Base-by-base conservation (phyloP, 1,140 invertebrate genomes). In the Microplitis mediator region DNA sequence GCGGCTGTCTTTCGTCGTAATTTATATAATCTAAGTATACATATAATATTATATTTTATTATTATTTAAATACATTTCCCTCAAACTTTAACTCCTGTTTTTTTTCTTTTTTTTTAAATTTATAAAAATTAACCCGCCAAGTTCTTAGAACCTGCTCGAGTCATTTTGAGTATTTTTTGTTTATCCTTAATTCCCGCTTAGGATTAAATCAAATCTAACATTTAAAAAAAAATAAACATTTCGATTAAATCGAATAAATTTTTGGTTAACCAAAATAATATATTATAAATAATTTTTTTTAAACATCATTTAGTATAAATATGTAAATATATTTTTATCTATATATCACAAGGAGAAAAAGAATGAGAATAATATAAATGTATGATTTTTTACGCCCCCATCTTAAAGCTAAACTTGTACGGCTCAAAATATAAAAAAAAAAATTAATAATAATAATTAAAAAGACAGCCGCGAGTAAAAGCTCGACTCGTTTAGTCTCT, bases 401-500 rank as follows among this genome's bases (percentile, higher is more conserved):
- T 71, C 16, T 71, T 71, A 71, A 71, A 71, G 69, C 67, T 58
- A 56, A 74, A 60, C 13, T 16, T 54, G 13, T 54, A 4, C 16
- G 52, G n/a, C 56, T 65, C 32, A 6, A 50, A 56, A 14, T 4
- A 32, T 71, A 71, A 71, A 6, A 50, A 56, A 54, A 54, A 16
- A 54, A 31, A 39, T 8, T 8, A 39, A 39, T 8, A 11, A 11
- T 45, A 45, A 31, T 65, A 32, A 23, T 11, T 4, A 32, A 32
- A 16, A 63, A 72, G 74, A 77, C 16, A 72, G 76, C 81, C 79
- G 79, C 81, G 78, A 81, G 77, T 45, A 67, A 80, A 77, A 83
- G 65, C 79, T 78, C 60, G 81, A 83, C 80, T 68, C 78, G 72
- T 77, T 74, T 75, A 84, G 79, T 83, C 79, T 78, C 81, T 82